phyloP scores from a whole-genome alignment of 2,888 invertebrate genomes.

The Rhagophthalmus giganteus region DNA sequence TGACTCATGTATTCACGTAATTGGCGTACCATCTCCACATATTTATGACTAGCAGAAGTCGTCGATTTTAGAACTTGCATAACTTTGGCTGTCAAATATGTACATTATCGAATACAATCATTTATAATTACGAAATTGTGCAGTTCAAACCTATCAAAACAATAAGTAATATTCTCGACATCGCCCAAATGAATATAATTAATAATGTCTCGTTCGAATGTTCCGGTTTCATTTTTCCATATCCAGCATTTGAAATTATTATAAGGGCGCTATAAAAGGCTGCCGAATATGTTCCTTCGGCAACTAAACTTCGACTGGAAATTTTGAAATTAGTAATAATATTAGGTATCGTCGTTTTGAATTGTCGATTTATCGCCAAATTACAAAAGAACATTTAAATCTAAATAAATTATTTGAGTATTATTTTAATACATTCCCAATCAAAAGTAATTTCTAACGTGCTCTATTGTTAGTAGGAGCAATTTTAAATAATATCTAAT shows the following conservation, averaged over 20 bases:
- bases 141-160: slow-evolving; percentile 39
- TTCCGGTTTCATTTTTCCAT: slow-evolving; percentile 36
- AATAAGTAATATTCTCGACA: slow-evolving; percentile 39
- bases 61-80: slow-evolving; percentile 51
- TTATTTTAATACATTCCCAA: no score
- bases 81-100: slow-evolving; percentile 8
- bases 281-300: slow-evolving; percentile 18
- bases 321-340: no score
- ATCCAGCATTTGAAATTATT: slow-evolving; percentile 40
- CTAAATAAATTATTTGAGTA: no score
- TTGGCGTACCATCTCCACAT: slow-evolving; percentile 60
- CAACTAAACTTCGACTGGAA: no score
- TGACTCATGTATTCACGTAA: slow-evolving; percentile 62
- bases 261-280: slow-evolving; percentile 40
- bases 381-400: no score
- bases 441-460: no score
- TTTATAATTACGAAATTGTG: not conserved
- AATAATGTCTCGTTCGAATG: slow-evolving; percentile 37
- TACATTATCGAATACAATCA: slow-evolving; percentile 3
- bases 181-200: slow-evolving; percentile 41
- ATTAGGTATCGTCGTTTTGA: no score
- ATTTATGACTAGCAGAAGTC: slow-evolving; percentile 55
- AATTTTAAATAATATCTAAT: no score
- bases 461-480: no score
- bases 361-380: no score